Conservation (phyloP, 2,888 invertebrate genomes). For the Tromatobia lineatoria region DNA sequence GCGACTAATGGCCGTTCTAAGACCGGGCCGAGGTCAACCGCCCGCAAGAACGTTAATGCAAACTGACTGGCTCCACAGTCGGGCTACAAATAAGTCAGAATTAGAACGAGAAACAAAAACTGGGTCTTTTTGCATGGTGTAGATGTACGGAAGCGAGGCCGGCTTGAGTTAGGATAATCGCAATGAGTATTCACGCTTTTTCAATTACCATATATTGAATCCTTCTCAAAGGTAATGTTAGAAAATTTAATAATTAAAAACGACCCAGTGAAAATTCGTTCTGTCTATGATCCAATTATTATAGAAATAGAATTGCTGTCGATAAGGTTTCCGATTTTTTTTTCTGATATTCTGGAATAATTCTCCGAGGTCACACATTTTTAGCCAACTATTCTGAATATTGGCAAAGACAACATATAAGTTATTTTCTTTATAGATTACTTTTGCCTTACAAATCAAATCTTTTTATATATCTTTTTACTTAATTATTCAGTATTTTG, state of each 20-base stretch:
- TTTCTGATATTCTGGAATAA: no score
- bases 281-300: no score
- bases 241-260: not conserved
- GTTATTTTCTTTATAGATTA: no score
- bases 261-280: no score
- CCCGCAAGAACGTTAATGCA: constrained; percentile 20
- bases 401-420: no score
- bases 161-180: not conserved
- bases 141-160: not conserved
- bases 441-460: no score
- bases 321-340: no score
- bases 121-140: not conserved
- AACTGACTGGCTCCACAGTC: not conserved
- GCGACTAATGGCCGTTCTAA: constrained; percentile 78
- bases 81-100: constrained; percentile 7
- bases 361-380: no score
- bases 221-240: not conserved
- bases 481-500: no score
- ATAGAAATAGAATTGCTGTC: no score
- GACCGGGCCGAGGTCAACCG: constrained; percentile 55
- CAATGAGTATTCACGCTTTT: not conserved
- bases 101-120: constrained; percentile 27
- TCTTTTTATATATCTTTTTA: no score
- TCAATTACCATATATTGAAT: not conserved
- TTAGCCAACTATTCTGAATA: no score